Evolutionary conservation across 2,888 invertebrate genomes (phyloP), one percentile per base, ranked within the genome.

Genomic region (Steinernema scapterisci): DNA sequence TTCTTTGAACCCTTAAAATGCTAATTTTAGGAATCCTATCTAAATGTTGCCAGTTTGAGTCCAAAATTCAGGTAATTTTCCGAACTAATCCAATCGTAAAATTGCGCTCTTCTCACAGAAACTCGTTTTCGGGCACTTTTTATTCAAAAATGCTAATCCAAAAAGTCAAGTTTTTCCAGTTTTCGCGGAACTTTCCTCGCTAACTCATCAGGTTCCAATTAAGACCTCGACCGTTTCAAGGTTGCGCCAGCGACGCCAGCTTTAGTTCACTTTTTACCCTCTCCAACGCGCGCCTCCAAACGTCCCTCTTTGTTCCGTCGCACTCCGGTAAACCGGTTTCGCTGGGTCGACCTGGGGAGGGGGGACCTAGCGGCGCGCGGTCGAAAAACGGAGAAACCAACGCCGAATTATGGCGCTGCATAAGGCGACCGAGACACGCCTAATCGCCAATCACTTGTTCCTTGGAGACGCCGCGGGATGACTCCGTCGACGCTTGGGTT

Each of bases 141-240:
- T 63, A 31, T 38, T 3, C 38, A 38, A 38, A 38, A 6, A 9
- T 38, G 38, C 38, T 38, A 38, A 3, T 6, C 5, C 5, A 38
- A 38, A 38, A 38, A 38, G 5, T 9, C 9, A 9, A 38, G 5
- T 38, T 38, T 38, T 38, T 38, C 38, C 38, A 38, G 5, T 38
- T 38, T 38, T 3, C 38, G 38, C 38, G 38, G 9, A 38, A 38
- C 38, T 38, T n/a, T 38, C 38, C 38, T 6, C 38, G 38, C 3
- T 38, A 63, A 63, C 63, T 63, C 63, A 31, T 63, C 63, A 27
- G 63, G 63, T 63, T 63, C 38, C 63, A 63, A 63, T 63, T 63
- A 63, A 31, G 31, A 25, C 16, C 63, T 63, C 63, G 11, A 7
- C 63, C 16, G 16, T 38, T 25, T 63, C 63, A 63, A 63, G 63